Conservation (phyloP, 2,797 vertebrate genomes). For the Oreochromis mossambicus region DNA sequence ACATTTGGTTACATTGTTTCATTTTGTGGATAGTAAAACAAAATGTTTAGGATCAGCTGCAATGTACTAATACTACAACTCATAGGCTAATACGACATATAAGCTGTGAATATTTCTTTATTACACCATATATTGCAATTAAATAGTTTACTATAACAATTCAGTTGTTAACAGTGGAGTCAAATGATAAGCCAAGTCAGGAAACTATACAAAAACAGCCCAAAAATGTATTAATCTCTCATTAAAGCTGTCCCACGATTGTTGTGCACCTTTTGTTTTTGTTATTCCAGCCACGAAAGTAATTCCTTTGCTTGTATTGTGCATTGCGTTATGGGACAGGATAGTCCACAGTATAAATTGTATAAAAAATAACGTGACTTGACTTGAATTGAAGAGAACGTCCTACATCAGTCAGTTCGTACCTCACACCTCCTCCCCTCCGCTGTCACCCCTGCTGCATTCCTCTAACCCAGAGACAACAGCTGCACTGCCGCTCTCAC, state of each 20-base stretch:
- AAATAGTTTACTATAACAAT: fast-evolving
- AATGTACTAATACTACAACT: not conserved
- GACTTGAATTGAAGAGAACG: not conserved
- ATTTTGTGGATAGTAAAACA: fast-evolving
- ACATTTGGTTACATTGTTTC: not conserved
- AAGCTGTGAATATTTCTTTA: not conserved
- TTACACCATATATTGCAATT: not conserved
- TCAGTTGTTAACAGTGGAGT: not conserved
- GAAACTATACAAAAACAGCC: not conserved
- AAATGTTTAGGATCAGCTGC: not conserved
- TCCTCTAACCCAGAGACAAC: slow-evolving; percentile 30
- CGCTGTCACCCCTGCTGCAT: slow-evolving; percentile 20
- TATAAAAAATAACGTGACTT: not conserved
- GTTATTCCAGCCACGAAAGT: not conserved
- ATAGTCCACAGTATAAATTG: not conserved
- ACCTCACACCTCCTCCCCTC: slow-evolving; percentile 15
- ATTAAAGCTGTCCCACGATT: not conserved
- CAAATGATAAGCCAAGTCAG: not conserved
- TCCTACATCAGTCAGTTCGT: slow-evolving; percentile 25
- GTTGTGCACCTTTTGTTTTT: not conserved
- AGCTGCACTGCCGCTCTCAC: slow-evolving; percentile 40
- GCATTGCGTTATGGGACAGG: not conserved
- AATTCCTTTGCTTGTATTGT: not conserved
- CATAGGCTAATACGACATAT: not conserved
- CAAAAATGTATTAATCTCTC: not conserved